Evolutionary conservation across 2,113 vertebrate genomes (phyloP).

Genomic region (Tympanuchus pallidicinctus): DNA sequence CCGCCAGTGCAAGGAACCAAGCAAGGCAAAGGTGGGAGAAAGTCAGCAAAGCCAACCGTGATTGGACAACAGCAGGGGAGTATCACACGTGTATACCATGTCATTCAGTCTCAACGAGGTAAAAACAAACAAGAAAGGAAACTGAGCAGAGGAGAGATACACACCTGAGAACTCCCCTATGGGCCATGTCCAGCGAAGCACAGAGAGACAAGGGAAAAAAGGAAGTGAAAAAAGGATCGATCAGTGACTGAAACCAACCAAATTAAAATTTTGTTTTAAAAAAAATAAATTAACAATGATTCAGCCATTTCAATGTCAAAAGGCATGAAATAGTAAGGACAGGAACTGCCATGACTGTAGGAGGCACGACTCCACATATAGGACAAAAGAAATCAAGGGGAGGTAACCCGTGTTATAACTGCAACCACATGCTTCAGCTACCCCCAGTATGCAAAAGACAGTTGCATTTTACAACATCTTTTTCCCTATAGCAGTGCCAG

Average conservation of each 20-base stretch:
- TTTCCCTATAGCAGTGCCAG: not conserved
- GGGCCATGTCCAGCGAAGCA: slow-evolving; percentile 88
- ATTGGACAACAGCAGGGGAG: slow-evolving; percentile 70
- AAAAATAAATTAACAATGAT: slow-evolving; percentile 63
- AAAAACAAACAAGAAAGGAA: slow-evolving; percentile 71
- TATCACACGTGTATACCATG: slow-evolving; percentile 69
- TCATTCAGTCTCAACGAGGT: not conserved
- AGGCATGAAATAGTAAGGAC: slow-evolving; percentile 66
- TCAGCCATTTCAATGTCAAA: slow-evolving; percentile 73
- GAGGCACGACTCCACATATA: slow-evolving; percentile 55
- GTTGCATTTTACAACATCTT: not conserved
- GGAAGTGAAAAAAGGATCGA: slow-evolving; percentile 83
- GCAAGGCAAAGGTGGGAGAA: not conserved
- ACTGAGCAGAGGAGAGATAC: slow-evolving; percentile 84
- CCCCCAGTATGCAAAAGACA: not conserved
- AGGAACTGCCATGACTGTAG: slow-evolving; percentile 60
- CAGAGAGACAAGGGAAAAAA: slow-evolving; percentile 76
- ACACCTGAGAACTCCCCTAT: slow-evolving; percentile 99
- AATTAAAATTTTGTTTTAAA: slow-evolving; percentile 58
- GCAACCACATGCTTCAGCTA: not conserved
- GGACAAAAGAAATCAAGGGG: slow-evolving; percentile 4
- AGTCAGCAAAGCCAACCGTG: slow-evolving; percentile 57
- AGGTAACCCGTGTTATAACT: not conserved
- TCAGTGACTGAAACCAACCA: slow-evolving; percentile 83
- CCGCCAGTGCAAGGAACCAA: slow-evolving; percentile 22